phyloP scores from a whole-genome alignment of 2,113 vertebrate genomes.

The Sphaerodactylus townsendi region DNA sequence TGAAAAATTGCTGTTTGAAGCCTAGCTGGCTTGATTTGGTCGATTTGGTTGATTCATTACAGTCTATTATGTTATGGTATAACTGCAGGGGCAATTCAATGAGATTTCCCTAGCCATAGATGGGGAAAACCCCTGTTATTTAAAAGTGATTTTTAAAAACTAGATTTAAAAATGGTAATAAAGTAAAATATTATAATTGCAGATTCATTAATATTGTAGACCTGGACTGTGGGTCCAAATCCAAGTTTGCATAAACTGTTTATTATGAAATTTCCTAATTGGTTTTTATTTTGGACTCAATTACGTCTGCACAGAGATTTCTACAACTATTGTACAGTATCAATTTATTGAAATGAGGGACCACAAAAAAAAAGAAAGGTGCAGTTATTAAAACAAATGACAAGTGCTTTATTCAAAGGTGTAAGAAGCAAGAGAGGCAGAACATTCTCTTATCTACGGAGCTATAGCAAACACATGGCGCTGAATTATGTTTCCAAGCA shows the following conservation, averaged over 20 bases:
- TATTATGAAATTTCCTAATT: not conserved
- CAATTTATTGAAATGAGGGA: not conserved
- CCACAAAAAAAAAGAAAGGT: not conserved
- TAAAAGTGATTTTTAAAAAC: not conserved
- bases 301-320: not conserved
- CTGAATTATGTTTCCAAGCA: constrained; percentile 19
- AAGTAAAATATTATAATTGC: too few species aligned
- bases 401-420: not conserved
- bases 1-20: not conserved
- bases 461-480: not conserved
- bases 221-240: too few species aligned
- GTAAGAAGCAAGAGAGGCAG: not conserved
- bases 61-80: not conserved
- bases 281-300: not conserved
- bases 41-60: too few species aligned
- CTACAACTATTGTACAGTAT: not conserved
- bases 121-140: not conserved
- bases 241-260: not conserved
- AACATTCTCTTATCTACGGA: constrained; percentile 9
- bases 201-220: too few species aligned
- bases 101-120: not conserved
- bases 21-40: not conserved
- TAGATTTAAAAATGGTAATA: not conserved
- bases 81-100: not conserved
- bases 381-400: not conserved